Conservation (phyloP, 2,113 vertebrate species). For the Chlamydotis undulata region DNA sequence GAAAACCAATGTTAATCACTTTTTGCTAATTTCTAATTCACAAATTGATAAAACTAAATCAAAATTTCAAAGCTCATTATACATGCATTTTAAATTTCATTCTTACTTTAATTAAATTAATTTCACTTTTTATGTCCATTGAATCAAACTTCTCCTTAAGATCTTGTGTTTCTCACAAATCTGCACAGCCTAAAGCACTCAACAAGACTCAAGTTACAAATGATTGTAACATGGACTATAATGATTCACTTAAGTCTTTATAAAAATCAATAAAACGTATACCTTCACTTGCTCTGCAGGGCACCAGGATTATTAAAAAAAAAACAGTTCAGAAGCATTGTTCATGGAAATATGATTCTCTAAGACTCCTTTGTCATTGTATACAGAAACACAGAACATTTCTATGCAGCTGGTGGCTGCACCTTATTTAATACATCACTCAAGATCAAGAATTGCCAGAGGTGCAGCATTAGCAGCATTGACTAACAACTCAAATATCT, state of each 20-base stretch:
- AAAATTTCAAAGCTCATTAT: not conserved
- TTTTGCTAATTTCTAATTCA: not conserved
- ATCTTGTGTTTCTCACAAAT: not conserved
- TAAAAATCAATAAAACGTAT: not conserved
- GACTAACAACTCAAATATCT: not conserved
- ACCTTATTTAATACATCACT: not conserved
- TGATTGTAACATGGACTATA: not conserved
- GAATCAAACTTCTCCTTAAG: not conserved
- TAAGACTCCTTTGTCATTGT: not conserved
- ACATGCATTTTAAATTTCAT: not conserved
- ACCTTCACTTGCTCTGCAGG: not conserved
- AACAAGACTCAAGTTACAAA: not conserved
- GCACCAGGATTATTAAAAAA: not conserved
- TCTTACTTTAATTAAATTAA: not conserved
- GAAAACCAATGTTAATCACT: not conserved
- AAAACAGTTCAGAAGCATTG: not conserved
- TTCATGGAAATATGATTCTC: not conserved
- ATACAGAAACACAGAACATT: not conserved
- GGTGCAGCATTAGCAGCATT: not conserved
- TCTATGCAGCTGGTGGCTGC: not conserved
- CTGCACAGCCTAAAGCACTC: not conserved
- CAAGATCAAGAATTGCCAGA: not conserved
- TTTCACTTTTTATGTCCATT: not conserved
- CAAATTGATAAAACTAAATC: not conserved
- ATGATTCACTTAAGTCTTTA: not conserved